Base-by-base conservation (phyloP, 2,113 vertebrate genomes). In the Melanerpes aurifrons region DNA sequence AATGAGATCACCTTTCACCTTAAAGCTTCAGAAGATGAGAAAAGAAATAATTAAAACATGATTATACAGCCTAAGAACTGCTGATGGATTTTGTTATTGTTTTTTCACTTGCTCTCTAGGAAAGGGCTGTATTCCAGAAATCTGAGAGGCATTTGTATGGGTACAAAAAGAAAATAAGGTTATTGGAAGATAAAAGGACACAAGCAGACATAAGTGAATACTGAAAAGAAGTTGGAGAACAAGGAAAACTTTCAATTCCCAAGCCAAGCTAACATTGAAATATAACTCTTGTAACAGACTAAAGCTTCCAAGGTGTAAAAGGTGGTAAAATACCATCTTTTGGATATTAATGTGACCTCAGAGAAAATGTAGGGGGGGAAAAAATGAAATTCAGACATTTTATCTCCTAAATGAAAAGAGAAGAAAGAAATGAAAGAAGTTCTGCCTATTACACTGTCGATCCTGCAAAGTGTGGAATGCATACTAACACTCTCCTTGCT, bases 11-110 rank as follows among this genome's bases (percentile, higher is more conserved):
- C 47, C 80, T 85, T 87, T 89, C 67, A 48, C 35, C 84, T 87
- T 40, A 85, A 40, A 94, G 61, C 62, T 66, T 31, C 53, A 57
- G 76, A 71, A 77, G 26, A 85, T n/a, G 56, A 82, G 64, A 91
- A 89, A 80, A 66, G 2, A 67, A 80, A 91, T 80, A 90, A 87
- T 93, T 91, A 94, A 94, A 77, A 80, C 31, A 68, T 68, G 57
- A 68, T 53, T 74, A 64, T 64, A 50, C 5, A 11, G 10, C 22
- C 59, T 84, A 85, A 67, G 56, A 87, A 82, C 32, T 47, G 15
- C 68, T 82, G 91, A 91, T 74, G 61, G 48, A 18, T 62, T 53
- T 50, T 10, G 48, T 20, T 22, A 10, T 11, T 50, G 88, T 92
- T 64, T 89, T 25, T 69, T 68, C 80, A 22, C 26, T 86, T 88